phyloP scores from a whole-genome alignment of 2,113 vertebrate species.

The Siniperca knerii region DNA sequence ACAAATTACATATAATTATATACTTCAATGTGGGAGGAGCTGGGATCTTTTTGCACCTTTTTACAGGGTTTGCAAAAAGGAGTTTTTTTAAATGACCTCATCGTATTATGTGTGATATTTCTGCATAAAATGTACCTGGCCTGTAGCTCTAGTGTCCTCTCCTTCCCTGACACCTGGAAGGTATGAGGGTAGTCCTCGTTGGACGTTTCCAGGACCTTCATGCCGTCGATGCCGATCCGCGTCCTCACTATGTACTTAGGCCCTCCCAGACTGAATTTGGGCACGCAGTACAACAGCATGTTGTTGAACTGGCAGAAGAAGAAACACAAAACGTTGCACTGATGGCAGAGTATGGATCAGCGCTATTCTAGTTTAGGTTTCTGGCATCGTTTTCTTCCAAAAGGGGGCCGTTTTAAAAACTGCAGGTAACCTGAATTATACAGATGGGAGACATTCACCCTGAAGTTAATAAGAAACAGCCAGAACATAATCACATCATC shows the following conservation, averaged over 20 bases:
- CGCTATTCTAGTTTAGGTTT: not conserved
- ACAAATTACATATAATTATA: slow-evolving; percentile 38
- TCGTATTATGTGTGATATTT: not conserved
- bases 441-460: slow-evolving; percentile 36
- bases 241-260: slow-evolving; percentile 94
- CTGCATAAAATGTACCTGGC: slow-evolving; percentile 86
- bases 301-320: slow-evolving; percentile 92
- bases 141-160: slow-evolving; percentile 94
- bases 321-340: not conserved
- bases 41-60: not conserved
- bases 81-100: not conserved
- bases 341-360: not conserved
- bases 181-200: slow-evolving; percentile 98
- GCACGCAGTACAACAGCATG: slow-evolving; percentile 98
- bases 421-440: slow-evolving; percentile 23
- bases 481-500: slow-evolving; percentile 58
- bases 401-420: not conserved
- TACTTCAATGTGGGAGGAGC: not conserved
- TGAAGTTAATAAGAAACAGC: slow-evolving; percentile 56
- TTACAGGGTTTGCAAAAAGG: not conserved
- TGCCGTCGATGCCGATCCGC: slow-evolving; percentile 93
- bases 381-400: not conserved
- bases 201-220: slow-evolving; percentile 93
- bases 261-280: slow-evolving; percentile 96
- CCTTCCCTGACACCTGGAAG: slow-evolving; percentile 98